Evolutionary conservation across 2,797 vertebrate species (phyloP), one percentile per base, ranked within the genome.

Genomic region (Sarcoramphus papa): DNA sequence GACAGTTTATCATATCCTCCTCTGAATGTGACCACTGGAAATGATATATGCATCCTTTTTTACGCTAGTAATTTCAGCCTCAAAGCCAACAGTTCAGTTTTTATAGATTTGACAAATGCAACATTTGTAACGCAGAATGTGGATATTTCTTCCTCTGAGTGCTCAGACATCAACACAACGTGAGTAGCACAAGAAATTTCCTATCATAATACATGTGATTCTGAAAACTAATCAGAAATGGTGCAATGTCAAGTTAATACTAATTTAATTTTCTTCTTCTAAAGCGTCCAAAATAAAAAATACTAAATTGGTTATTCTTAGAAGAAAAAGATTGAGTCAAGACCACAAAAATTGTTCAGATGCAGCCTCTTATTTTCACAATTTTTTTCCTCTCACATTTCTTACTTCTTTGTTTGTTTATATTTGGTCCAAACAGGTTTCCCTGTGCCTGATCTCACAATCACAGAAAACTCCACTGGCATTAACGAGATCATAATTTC

Each of bases 31-130:
- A 97, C 96, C 74, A 89, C 65, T 96, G 97, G 97, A 57, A 96
- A 95, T 53, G 1, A 33, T 16, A 96, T 57, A 1, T 98, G 98
- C 94, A 98, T 98, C 91, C 94, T 98, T 80, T 97, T 98, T 80
- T 93, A 97, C 8, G 98, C 98, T 50, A 84, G 63, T 37, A 92
- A 95, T 81, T 95, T 98, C 92, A 96, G 53, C 60, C 73, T 98
- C 48, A 94, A 43, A 88, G 80, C 56, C 40, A 97, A 89, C 41
- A 28, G 11, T 48, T 92, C 91, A 6, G 9, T 83, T 76, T 50
- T 56, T 28, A 72, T 97, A 60, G 97, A 98, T 93, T 70, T 98
- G 91, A 97, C 97, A 78, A 97, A 98, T 63, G 18, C n/a, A 50
- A 98, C 98, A 22, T 98, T 98, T 96, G n/a, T 95, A 81, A 72